These are phyloP conservation scores for Enteromius unitaeniatus DNA, from an alignment of 2,797 vertebrate species.

Conservation along the genomic window DNA sequence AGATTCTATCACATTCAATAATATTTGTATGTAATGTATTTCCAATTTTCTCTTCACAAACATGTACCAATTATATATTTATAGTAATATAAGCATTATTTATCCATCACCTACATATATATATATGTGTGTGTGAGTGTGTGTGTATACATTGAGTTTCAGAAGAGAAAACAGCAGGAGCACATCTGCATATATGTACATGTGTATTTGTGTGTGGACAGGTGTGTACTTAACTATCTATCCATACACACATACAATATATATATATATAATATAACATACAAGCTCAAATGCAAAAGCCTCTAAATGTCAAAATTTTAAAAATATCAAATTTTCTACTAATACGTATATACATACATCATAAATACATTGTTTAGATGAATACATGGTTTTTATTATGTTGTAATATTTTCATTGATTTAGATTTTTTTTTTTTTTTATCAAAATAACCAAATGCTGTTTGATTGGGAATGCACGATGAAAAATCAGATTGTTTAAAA, in stretches of 20 bases:
- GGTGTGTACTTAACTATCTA: too few species aligned
- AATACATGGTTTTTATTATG: not conserved
- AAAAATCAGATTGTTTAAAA: not conserved
- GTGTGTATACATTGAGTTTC: not conserved
- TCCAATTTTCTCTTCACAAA: not conserved
- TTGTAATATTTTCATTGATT: not conserved
- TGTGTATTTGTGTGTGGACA: constrained; percentile 14
- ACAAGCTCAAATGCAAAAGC: not conserved
- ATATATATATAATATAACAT: too few species aligned
- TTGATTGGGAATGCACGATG: not conserved
- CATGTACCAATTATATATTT: not conserved
- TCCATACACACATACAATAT: too few species aligned
- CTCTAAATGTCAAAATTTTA: not conserved
- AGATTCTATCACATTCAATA: too few species aligned
- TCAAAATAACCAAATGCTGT: not conserved
- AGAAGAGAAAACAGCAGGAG: not conserved
- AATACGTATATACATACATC: too few species aligned
- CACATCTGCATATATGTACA: not conserved
- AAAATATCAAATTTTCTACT: too few species aligned
- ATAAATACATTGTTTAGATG: too few species aligned
- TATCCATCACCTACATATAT: not conserved
- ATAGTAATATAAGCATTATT: not conserved
- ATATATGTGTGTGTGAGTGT: not conserved
- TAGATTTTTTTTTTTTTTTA: not conserved
- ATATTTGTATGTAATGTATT: not conserved